These are phyloP conservation scores for Ormyrus rosae DNA, from an alignment of 2,888 invertebrate genomes.

Conservation along the genomic window DNA sequence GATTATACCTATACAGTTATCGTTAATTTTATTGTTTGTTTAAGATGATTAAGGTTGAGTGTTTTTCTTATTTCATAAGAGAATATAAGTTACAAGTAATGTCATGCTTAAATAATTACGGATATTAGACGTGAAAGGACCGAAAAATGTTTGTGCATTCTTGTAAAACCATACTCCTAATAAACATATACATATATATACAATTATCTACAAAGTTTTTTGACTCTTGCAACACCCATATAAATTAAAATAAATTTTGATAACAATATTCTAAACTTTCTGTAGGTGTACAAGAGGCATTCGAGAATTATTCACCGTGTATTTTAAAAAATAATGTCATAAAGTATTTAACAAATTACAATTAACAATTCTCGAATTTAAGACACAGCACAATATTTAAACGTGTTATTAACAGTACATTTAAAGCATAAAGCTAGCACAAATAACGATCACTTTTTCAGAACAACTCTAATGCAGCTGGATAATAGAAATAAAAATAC, in stretches of 20 bases:
- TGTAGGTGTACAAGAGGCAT: neutral
- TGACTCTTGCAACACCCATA: neutral
- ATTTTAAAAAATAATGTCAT: neutral
- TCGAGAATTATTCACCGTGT: neutral
- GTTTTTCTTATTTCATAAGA: constrained; percentile 10
- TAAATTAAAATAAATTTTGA: neutral
- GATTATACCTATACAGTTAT: neutral
- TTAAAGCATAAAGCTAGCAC: constrained; percentile 51
- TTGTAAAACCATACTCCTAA: constrained; percentile 20
- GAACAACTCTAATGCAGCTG: constrained; percentile 7
- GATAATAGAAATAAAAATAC: constrained; percentile 10
- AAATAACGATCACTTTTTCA: constrained; percentile 54
- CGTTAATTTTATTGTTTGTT: neutral
- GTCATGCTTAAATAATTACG: constrained; percentile 18
- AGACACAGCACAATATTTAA: neutral
- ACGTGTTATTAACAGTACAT: neutral
- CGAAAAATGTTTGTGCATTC: constrained; percentile 28
- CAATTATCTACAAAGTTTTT: neutral
- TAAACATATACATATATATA: constrained; percentile 10
- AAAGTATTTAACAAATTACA: neutral
- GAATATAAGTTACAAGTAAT: constrained; percentile 4
- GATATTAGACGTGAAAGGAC: neutral
- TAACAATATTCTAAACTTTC: neutral
- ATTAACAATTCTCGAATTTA: neutral
- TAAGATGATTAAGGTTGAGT: neutral